phyloP scores from a whole-genome alignment of 2,888 invertebrate species.

The Apoderus coryli region DNA sequence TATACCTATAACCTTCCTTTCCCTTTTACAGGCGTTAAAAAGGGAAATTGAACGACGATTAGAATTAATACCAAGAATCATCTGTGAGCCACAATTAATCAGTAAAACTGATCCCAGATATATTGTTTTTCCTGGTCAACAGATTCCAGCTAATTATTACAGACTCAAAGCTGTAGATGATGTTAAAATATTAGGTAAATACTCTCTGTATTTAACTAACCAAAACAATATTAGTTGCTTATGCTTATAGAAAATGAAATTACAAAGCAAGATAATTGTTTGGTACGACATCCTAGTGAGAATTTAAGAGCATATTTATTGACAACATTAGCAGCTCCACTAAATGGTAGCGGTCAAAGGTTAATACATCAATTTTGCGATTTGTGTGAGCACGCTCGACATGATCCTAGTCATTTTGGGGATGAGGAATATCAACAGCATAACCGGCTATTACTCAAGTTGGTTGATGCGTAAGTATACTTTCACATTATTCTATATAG shows the following conservation, averaged over 20 bases:
- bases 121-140: conserved; percentile 55
- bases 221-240: no score
- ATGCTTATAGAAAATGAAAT: conserved; percentile 70
- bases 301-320: conserved; percentile 71
- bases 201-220: no score
- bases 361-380: conserved; percentile 85
- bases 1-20: conserved; percentile 6
- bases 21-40: conserved; percentile 49
- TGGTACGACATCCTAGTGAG: conserved; percentile 63
- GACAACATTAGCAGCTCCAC: conserved; percentile 60
- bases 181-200: conserved; percentile 70
- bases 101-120: conserved; percentile 57
- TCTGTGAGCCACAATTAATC: conserved; percentile 68
- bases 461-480: conserved; percentile 72
- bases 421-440: conserved; percentile 75
- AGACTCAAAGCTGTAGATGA: conserved; percentile 76
- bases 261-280: conserved; percentile 54
- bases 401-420: conserved; percentile 79
- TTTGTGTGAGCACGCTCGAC: conserved; percentile 78
- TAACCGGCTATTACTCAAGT: conserved; percentile 56
- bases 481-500: no score
- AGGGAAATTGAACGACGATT: conserved; percentile 76
- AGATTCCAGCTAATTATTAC: conserved; percentile 70
- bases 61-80: conserved; percentile 71
- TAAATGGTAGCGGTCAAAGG: conserved; percentile 69